Evolutionary conservation across 2,888 invertebrate species (phyloP).

Genomic region (Phanerotoma sp.): DNA sequence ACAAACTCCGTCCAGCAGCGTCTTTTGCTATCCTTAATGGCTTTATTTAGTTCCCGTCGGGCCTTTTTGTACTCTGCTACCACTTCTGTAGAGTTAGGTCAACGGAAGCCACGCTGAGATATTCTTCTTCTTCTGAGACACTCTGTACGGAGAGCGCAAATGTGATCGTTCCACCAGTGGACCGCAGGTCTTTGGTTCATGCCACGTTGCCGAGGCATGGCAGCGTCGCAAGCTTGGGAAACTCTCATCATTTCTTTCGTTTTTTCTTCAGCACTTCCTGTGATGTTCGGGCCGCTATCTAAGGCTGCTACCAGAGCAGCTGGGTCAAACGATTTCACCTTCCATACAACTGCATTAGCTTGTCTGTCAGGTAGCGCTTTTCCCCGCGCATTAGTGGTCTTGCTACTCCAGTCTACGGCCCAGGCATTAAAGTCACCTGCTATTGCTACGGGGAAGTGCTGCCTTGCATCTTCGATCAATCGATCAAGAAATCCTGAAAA

Average conservation of each 20-base stretch:
- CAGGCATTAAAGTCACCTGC: constrained; percentile 34
- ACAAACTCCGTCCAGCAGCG: constrained; percentile 18
- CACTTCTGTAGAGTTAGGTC: constrained; percentile 1
- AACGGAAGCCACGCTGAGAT: constrained; percentile 12
- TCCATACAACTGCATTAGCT: constrained; percentile 5
- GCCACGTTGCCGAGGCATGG: constrained; percentile 20
- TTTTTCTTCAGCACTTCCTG: constrained; percentile 2
- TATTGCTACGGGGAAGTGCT: constrained; percentile 23
- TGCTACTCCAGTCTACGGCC: constrained; percentile 33
- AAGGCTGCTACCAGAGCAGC: not conserved
- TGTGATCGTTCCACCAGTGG: constrained; percentile 26
- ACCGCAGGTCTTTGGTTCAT: constrained; percentile 18
- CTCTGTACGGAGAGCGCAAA: constrained; percentile 15
- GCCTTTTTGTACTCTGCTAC: constrained; percentile 20
- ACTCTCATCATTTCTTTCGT: constrained; percentile 12
- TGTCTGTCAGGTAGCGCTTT: constrained; percentile 13
- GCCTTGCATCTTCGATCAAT: constrained; percentile 25
- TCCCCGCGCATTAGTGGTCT: constrained; percentile 28
- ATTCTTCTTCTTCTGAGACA: constrained; percentile 13
- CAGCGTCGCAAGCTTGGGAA: constrained; percentile 21
- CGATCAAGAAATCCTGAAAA: constrained; percentile 23
- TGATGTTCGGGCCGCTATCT: constrained; percentile 7
- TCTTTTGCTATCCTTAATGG: constrained; percentile 15
- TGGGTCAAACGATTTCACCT: not conserved
- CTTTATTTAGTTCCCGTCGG: constrained; percentile 14